phyloP scores from a whole-genome alignment of 2,888 invertebrate species.

The Brachylomia viminalis region DNA sequence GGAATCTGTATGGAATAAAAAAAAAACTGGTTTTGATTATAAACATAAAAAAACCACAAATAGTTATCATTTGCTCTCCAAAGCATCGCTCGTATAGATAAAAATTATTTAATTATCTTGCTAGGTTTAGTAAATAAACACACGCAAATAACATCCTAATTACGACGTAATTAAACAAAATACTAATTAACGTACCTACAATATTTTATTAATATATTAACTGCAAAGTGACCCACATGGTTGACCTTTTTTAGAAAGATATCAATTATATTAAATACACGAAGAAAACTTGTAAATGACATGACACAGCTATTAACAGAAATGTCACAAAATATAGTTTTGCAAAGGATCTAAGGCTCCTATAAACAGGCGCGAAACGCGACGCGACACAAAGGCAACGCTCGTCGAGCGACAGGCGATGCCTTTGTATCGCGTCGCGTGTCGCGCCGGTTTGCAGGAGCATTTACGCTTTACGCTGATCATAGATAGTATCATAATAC shows the following conservation, averaged over 20 bases:
- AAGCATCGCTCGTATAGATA: not conserved
- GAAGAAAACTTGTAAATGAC: not conserved
- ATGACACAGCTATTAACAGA: not conserved
- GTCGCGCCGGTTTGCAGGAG: too few relatives aligned
- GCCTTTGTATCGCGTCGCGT: too few relatives aligned
- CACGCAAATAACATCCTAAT: not conserved
- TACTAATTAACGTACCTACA: not conserved
- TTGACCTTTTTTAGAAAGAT: slow-evolving; percentile 1
- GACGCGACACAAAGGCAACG: too few relatives aligned
- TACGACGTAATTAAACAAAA: slow-evolving; percentile 3
- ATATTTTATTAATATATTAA: slow-evolving; percentile 4
- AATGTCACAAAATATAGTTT: not conserved
- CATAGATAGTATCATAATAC: too few relatives aligned
- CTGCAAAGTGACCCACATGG: slow-evolving; percentile 3
- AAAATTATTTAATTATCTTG: slow-evolving; percentile 11
- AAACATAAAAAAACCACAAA: not conserved
- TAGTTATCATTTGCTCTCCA: not conserved
- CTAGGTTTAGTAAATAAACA: not conserved
- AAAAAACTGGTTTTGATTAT: not conserved
- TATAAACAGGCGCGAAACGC: too few relatives aligned
- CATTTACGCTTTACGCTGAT: too few relatives aligned
- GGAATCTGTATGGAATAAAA: too few relatives aligned
- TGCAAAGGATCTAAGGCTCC: too few relatives aligned
- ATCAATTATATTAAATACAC: not conserved
- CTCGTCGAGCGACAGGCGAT: too few relatives aligned